Evolutionary conservation across 2,113 vertebrate species (phyloP).

Genomic region (Eptatretus burgeri): DNA sequence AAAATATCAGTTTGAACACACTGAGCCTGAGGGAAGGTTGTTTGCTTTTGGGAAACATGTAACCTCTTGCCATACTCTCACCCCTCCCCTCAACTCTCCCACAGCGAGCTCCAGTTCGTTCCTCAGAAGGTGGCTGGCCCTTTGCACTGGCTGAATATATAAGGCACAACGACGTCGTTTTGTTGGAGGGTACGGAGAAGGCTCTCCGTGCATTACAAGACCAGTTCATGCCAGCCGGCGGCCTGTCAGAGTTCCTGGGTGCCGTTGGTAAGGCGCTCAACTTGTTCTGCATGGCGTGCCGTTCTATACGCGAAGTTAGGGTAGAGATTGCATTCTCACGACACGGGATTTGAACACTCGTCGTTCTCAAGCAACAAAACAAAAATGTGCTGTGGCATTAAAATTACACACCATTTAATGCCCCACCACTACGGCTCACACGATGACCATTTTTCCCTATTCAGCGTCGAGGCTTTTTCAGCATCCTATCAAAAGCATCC

Average conservation of each 20-base stretch:
- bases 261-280: conserved; percentile 41
- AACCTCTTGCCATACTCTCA: background rate
- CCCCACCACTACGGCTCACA: too few species aligned
- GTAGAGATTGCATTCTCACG: background rate
- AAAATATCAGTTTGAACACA: background rate
- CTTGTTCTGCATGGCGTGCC: background rate
- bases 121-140: conserved; percentile 98
- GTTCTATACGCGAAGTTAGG: background rate
- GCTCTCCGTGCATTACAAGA: conserved; percentile 88
- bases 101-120: conserved; percentile 88
- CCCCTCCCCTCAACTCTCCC: background rate
- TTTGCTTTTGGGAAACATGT: background rate
- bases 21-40: background rate
- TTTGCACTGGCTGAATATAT: conserved; percentile 90
- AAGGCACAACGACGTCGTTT: conserved; percentile 90
- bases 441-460: too few species aligned
- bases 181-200: conserved; percentile 69
- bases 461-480: too few species aligned
- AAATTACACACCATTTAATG: background rate
- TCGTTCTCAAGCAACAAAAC: background rate
- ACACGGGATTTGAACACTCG: background rate
- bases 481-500: too few species aligned
- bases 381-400: background rate
- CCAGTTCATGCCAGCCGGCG: conserved; percentile 89
- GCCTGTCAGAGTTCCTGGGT: conserved; percentile 62